Base-by-base conservation (phyloP, 2,797 vertebrate species). In the Acanthopagrus latus region DNA sequence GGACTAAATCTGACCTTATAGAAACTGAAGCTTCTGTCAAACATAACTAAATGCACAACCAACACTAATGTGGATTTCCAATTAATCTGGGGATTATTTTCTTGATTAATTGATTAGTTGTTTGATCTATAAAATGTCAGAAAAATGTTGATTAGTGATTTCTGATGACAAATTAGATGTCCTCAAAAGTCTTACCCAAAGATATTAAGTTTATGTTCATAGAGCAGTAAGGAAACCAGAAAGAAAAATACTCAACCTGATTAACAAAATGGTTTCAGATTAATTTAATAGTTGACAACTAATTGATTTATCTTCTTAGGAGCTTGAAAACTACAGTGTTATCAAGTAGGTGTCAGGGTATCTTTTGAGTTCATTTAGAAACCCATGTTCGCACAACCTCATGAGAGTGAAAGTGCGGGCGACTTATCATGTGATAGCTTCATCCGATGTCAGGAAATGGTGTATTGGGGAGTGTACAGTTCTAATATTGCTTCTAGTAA, bases 401-500 rank as follows among this genome's bases (percentile, higher is more conserved):
- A 9, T 7, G 9, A 16, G 23, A 71, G n/a, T 33, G 55, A 17
- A 60, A 29, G 1, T 12, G 29, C 3, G 44, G 25, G 2, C n/a
- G 58, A 48, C 23, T 68, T 48, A 9, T 47, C 18, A 60, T 46
- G 52, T 29, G 48, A 60, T 23, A 14, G 41, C n/a, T 70, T 55
- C 23, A 23, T 44, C 20, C 0, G 5, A 21, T 20, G 14, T 65
- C n/a, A n/a, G 18, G 51, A 33, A 72, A 41, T 54, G 5, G 8
- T 43, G n/a, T 43, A 68, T 56, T 29, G 33, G 5, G 23, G 23
- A 1, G 7, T 43, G 25, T 51, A 38, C 33, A 44, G 16, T 33
- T 51, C 52, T 25, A 11, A 12, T 76, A 80, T 82, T 7, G 10
- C 65, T 64, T 81, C 56, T 59, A 21, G 13, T 60, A 58, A 50